Evolutionary conservation across 2,797 vertebrate species (phyloP), one percentile per base, ranked within the genome.

Genomic region (Lophura swinhoii): DNA sequence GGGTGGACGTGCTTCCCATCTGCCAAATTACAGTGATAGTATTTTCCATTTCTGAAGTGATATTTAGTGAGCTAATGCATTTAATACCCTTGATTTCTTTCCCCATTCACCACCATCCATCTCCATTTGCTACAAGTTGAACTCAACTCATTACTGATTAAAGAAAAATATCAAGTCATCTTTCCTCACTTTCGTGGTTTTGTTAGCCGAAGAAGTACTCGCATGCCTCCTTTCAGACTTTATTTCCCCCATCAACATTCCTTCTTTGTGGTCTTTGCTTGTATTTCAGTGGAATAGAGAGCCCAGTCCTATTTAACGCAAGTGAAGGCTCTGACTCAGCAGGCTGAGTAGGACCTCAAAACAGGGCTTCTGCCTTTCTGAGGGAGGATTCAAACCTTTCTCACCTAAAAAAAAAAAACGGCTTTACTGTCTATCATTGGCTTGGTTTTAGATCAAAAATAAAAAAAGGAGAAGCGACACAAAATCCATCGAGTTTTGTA

Each of bases 401-500:
- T 29, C 0, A 0, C 33, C 12, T 43, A 60, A 66, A 46, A 70
- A 46, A 49, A 66, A 10, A n/a, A n/a, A 13, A 21, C 10, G 10
- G 7, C 56, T 63, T 23, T 41, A 66, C 35, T 43, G 21, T 56
- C 55, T 37, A 10, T 18, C 33, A 62, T 22, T 63, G 39, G 10
- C 28, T 70, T 48, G 39, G 6, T 13, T 84, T 76, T 33, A 74
- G 44, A 73, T 6, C 9, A 46, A 73, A 87, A 59, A 31, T n/a
- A n/a, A 33, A 59, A 35, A 23, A 13, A 33, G 20, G 13, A n/a
- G 31, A 35, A 35, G 33, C 12, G 33, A 59, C 56, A 35, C 20
- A 59, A 59, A 33, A 23, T 21, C n/a, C 56, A 58, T 0, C 0
- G 1, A 58, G 31, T 15, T 37, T 53, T 66, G 21, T 22, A 20